Evolutionary conservation across 1,140 invertebrate species (phyloP).

Genomic region (Pseudachorutes palmiensis): DNA sequence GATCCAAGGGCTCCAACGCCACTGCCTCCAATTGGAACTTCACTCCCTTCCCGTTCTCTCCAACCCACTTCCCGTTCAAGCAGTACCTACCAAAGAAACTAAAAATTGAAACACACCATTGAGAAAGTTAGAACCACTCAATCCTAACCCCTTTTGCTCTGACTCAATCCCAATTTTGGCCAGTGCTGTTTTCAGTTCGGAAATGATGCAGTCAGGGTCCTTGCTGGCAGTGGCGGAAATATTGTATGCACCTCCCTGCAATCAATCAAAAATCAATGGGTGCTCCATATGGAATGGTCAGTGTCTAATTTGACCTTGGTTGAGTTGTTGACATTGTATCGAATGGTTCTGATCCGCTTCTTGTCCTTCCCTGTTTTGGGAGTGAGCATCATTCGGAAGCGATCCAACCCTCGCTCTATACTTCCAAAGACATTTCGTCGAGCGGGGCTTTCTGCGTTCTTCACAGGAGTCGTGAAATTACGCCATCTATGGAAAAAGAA

Average conservation of each 20-base stretch:
- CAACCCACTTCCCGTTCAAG: constrained; percentile 44
- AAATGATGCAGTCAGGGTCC: constrained; percentile 57
- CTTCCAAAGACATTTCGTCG: constrained; percentile 57
- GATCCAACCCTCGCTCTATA: constrained; percentile 60
- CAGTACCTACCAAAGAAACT: constrained; percentile 26
- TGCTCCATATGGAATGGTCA: no score
- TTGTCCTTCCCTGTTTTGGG: constrained; percentile 51
- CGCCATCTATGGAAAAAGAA: constrained; percentile 17
- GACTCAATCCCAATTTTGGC: constrained; percentile 59
- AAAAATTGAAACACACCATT: not conserved
- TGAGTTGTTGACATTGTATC: no score
- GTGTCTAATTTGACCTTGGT: no score
- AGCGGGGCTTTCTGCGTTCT: constrained; percentile 43
- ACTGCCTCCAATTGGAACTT: constrained; percentile 74
- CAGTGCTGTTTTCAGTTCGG: constrained; percentile 54
- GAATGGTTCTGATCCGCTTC: constrained; percentile 37
- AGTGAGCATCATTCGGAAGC: constrained; percentile 60
- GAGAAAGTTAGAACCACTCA: constrained; percentile 9
- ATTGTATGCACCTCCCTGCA: constrained; percentile 58
- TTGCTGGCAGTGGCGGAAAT: constrained; percentile 60
- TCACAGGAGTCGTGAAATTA: not conserved
- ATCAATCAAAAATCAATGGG: constrained; percentile 4
- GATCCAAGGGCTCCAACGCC: constrained; percentile 45
- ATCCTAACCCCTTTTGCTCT: constrained; percentile 61
- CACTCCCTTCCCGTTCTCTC: constrained; percentile 48